Percentiles rank a stretch among this genome's conserved stretches.
Conservation (phyloP, 2,797 vertebrate species). For the Acanthopagrus latus region DNA sequence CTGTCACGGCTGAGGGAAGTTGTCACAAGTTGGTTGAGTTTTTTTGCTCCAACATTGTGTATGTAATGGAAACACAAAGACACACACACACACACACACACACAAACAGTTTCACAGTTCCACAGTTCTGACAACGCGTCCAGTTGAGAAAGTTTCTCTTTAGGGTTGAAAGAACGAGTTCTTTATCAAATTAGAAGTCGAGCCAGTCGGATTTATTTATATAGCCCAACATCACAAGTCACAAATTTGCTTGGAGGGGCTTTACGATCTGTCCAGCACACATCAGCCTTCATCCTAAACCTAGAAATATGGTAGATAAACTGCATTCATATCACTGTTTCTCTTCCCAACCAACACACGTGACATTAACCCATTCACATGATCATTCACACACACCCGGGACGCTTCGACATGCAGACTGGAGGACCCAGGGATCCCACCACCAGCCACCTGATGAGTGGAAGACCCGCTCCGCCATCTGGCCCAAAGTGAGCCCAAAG, state of each 20-base stretch:
- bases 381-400: no score
- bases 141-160: conserved; percentile 10
- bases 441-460: no score
- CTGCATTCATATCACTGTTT: no score
- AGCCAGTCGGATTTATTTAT: not conserved
- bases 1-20: conserved; percentile 30
- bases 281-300: no score
- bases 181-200: not conserved
- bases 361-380: no score
- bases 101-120: not conserved
- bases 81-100: conserved; percentile 4
- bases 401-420: no score
- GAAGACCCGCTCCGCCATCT: no score
- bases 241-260: not conserved
- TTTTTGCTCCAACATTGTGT: not conserved
- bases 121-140: not conserved
- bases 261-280: not conserved
- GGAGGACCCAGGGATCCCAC: no score
- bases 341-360: no score
- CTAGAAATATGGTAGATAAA: no score
- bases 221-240: not conserved
- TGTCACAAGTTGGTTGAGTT: conserved; percentile 31
- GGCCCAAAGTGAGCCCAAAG: no score
- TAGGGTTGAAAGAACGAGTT: not conserved
- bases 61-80: not conserved